Evolutionary conservation across 1,140 invertebrate genomes (phyloP), one percentile per base, ranked within the genome.

Genomic region (Paraescarpia echinospica): DNA sequence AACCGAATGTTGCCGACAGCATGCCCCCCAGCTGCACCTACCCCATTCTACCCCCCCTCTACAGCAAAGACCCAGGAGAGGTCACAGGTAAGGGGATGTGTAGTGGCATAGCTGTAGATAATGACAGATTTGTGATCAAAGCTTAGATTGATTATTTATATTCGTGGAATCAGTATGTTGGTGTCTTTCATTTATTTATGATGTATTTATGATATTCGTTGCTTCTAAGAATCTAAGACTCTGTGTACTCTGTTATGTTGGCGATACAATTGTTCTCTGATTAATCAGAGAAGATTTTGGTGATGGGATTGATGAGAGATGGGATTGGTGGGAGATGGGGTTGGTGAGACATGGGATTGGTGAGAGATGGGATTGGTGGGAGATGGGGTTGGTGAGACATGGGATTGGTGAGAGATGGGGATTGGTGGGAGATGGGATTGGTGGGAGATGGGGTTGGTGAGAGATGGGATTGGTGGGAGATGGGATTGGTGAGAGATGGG

Each of bases 1-100:
- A 97, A 93, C 97, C 97, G 18, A 97, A 97, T 94, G 94, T 96
- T 48, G 95, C 96, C 0, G 94, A 95, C 92, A 94, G 95, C 33
- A 93, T 96, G 22, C 96, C 96, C 0, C 96, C 96, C n/a, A 96
- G 95, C 35, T 94, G 93, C 35, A 93, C 95, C 93, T 95, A 95
- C 35, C 95, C 96, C 0, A 95, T 96, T 12, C 94, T 97, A 92
- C 96, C 96, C 0, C 96, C 96, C 1, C 94, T 96, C 34, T 94
- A 94, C 77, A 95, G 94, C 91, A 96, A 94, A 91, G 96, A 96
- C 88, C 22, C 59, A 27, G 93, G 94, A 33, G 34, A 35, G 1
- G 41, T 91, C 48, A 33, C 91, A 48, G 91, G 91, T 91, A n/a
- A 35, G 91, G 22, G 33, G 1, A 34, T 31, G 2, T 31, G 27